Evolutionary conservation across 2,888 invertebrate species (phyloP).

Genomic region (Tuta absoluta): DNA sequence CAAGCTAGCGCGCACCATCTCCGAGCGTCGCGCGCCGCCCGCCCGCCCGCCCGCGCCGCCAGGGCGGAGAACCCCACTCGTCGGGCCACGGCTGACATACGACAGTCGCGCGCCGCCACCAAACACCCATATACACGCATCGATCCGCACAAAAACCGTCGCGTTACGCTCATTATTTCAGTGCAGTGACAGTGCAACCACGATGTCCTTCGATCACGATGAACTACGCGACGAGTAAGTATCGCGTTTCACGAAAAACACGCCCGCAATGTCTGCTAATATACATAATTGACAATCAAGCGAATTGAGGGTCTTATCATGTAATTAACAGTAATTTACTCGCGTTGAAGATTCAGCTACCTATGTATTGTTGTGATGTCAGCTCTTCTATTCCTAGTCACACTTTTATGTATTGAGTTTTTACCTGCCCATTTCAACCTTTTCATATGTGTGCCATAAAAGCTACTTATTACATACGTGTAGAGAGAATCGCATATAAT

Average conservation of each 20-base stretch:
- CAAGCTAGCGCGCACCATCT: slow-evolving; percentile 38
- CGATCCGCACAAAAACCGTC: slow-evolving; percentile 47
- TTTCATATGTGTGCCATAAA: neutral
- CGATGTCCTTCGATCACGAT: slow-evolving; percentile 83
- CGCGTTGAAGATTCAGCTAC: neutral
- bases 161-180: slow-evolving; percentile 13
- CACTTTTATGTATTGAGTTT: neutral
- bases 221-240: slow-evolving; percentile 88
- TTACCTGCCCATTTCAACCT: neutral
- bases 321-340: slow-evolving; percentile 22
- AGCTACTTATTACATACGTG: neutral
- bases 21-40: slow-evolving; percentile 25
- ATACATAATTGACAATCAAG: neutral
- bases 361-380: neutral
- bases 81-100: slow-evolving; percentile 35
- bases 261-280: neutral
- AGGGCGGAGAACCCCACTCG: slow-evolving; percentile 55
- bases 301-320: slow-evolving; percentile 9
- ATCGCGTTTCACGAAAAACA: neutral
- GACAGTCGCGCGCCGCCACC: slow-evolving; percentile 56
- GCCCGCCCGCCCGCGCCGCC: slow-evolving; percentile 52
- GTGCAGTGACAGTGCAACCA: slow-evolving; percentile 51
- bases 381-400: neutral
- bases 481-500: slow-evolving; percentile 19
- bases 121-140: slow-evolving; percentile 51